These are phyloP conservation scores for Pocota personata DNA, from an alignment of 2,888 invertebrate genomes.

Conservation along the genomic window DNA sequence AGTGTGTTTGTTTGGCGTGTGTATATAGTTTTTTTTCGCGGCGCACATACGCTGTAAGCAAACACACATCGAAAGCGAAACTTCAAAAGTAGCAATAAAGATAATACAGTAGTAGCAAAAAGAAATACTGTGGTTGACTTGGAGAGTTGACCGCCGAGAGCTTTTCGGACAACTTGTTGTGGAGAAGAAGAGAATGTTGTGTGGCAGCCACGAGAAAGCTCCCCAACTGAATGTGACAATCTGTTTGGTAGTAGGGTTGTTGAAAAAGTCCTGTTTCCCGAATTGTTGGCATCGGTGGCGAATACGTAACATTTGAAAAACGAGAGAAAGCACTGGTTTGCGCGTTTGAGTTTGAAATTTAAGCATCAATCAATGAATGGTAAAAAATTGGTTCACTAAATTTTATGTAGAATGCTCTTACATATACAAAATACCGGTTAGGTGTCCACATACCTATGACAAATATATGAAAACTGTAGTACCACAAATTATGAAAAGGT, in stretches of 20 bases:
- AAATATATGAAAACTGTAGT: too few relatives aligned
- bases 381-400: too few relatives aligned
- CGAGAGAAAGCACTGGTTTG: background rate
- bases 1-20: slow-evolving; percentile 1
- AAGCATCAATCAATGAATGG: too few relatives aligned
- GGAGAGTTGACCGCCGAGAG: slow-evolving; percentile 3
- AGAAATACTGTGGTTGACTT: background rate
- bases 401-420: too few relatives aligned
- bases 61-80: slow-evolving; percentile 62
- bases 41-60: slow-evolving; percentile 24
- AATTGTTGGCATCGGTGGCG: slow-evolving; percentile 28
- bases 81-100: slow-evolving; percentile 54
- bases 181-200: slow-evolving; percentile 12
- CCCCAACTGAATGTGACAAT: background rate
- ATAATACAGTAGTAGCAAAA: slow-evolving; percentile 30
- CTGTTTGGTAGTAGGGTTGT: background rate
- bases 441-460: too few relatives aligned
- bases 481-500: too few relatives aligned
- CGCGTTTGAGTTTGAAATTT: background rate
- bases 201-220: background rate
- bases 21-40: slow-evolving; percentile 34
- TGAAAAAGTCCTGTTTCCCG: slow-evolving; percentile 3
- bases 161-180: slow-evolving; percentile 21
- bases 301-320: slow-evolving; percentile 43
- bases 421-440: too few relatives aligned